phyloP scores from a whole-genome alignment of 2,888 invertebrate genomes.

The Hartigia nigra region DNA sequence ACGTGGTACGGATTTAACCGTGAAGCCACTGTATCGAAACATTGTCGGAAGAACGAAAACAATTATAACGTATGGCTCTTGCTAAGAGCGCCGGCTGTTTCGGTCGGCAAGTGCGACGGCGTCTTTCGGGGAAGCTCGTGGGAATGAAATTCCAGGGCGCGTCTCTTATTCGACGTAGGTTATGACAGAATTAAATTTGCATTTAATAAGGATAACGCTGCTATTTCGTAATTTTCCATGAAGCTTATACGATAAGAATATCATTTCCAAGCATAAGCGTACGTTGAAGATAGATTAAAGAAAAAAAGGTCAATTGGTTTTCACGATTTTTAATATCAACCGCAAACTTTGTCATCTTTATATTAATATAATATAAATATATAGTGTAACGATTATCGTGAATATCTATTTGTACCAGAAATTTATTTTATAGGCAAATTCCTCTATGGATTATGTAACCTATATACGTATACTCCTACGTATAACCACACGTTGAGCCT shows the following conservation, averaged over 20 bases:
- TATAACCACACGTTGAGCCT: neutral
- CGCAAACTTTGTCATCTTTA: neutral
- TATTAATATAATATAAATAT: no score
- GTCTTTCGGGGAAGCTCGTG: neutral
- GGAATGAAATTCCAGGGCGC: neutral
- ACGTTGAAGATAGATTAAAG: neutral
- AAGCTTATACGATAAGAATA: neutral
- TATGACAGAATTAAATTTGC: neutral
- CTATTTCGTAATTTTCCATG: neutral
- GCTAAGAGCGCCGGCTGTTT: neutral
- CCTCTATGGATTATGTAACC: neutral
- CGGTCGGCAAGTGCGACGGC: neutral
- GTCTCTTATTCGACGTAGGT: neutral
- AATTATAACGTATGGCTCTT: constrained; percentile 17
- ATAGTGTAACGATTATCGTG: neutral
- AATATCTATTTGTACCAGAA: neutral
- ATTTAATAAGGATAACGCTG: neutral
- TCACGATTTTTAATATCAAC: neutral
- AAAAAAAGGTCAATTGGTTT: neutral
- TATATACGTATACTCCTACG: neutral
- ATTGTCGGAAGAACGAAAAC: constrained; percentile 20
- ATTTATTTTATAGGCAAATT: neutral
- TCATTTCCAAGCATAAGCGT: neutral
- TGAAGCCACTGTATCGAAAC: constrained; percentile 21
- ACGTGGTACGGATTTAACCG: constrained; percentile 1